Percentiles rank a stretch among this genome's conserved stretches.
Evolutionary conservation across 2,888 invertebrate genomes (phyloP).

Genomic region (Hirtodrosophila histrioides): DNA sequence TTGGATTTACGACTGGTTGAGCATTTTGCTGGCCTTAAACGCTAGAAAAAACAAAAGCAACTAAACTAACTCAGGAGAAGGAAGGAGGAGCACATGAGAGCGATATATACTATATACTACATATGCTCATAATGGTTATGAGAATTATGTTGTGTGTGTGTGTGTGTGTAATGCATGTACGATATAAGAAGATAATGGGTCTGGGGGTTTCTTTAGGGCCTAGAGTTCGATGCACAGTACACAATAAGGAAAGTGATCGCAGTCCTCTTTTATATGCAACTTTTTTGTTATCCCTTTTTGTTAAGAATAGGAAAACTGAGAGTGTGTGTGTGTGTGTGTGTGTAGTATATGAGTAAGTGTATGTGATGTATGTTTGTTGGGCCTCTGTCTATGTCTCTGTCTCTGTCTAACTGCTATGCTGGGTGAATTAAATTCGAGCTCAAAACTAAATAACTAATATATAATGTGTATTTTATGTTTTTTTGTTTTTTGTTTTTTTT

Average conservation of each 20-base stretch:
- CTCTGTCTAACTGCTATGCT: conserved; percentile 54
- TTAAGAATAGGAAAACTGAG: conserved; percentile 24
- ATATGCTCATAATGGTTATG: neutral
- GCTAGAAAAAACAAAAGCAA: conserved; percentile 23
- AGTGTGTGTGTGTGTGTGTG: conserved; percentile 8
- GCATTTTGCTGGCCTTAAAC: conserved; percentile 20
- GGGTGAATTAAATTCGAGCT: conserved; percentile 74
- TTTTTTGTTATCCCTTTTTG: conserved; percentile 10
- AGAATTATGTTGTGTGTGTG: conserved; percentile 5
- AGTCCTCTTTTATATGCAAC: no score
- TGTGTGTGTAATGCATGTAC: conserved; percentile 1
- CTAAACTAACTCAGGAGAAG: conserved; percentile 11
- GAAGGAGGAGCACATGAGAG: neutral
- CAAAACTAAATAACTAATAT: conserved; percentile 55
- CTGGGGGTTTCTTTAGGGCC: no score
- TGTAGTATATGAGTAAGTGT: neutral
- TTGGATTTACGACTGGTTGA: conserved; percentile 10
- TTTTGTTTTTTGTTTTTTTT: neutral
- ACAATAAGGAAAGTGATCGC: conserved; percentile 25
- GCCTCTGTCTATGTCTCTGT: conserved; percentile 35
- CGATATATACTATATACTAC: conserved; percentile 10
- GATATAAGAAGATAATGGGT: neutral
- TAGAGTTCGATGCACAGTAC: conserved; percentile 12
- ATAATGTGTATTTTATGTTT: conserved; percentile 15
- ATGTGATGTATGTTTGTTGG: conserved; percentile 30